Conservation (phyloP, 1,140 invertebrate species). For the Eupeodes corollae region DNA sequence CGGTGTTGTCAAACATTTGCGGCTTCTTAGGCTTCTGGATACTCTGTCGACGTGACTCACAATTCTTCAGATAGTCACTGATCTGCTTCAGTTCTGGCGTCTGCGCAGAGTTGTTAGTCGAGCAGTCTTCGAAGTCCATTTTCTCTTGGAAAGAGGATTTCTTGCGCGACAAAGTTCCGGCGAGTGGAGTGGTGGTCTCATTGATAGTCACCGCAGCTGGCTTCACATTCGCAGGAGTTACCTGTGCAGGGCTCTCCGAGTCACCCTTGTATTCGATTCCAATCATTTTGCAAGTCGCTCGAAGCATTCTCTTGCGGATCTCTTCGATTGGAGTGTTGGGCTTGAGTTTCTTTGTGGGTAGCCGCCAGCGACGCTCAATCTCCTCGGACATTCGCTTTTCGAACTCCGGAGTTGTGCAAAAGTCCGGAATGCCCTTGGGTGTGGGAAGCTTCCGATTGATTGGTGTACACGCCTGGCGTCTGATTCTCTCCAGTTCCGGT, state of each 20-base stretch:
- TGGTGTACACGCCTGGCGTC: constrained; percentile 26
- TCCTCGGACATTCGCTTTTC: constrained; percentile 32
- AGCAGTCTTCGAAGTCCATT: neutral
- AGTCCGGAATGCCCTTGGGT: constrained; percentile 25
- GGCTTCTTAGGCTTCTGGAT: constrained; percentile 16
- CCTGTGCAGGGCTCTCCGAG: neutral
- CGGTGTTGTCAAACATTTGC: neutral
- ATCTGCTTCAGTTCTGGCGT: constrained; percentile 26
- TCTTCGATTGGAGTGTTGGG: constrained; percentile 29
- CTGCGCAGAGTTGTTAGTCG: no score
- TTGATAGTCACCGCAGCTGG: neutral
- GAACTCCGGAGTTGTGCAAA: constrained; percentile 29
- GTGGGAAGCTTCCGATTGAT: constrained; percentile 18
- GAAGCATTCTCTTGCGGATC: constrained; percentile 22
- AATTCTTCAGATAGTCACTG: constrained; percentile 25
- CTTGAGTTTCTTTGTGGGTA: constrained; percentile 25
- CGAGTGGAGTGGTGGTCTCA: neutral
- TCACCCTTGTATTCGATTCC: constrained; percentile 21
- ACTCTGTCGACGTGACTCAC: constrained; percentile 25
- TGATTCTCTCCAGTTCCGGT: constrained; percentile 28
- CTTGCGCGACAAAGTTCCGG: neutral
- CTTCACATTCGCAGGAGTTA: neutral
- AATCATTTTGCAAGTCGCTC: constrained; percentile 27
- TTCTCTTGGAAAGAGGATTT: constrained; percentile 2
- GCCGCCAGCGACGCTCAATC: constrained; percentile 29